phyloP scores from a whole-genome alignment of 2,113 vertebrate species.

The Poeciliopsis turrubarensis region DNA sequence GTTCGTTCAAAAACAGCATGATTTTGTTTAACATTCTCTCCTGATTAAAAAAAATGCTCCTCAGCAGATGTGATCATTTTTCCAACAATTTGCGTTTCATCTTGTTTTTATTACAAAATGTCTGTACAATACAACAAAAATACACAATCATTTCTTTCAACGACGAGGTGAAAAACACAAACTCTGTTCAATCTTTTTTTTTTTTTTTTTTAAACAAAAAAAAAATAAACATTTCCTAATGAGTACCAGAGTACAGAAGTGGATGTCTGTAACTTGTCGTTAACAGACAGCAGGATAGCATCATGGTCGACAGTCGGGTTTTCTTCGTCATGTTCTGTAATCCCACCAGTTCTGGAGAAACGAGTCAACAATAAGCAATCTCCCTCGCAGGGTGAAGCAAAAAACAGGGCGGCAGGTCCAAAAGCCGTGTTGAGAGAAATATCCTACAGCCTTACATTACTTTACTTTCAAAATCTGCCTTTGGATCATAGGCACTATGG shows the following conservation, averaged over 20 bases:
- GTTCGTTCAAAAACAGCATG: slow-evolving; percentile 29
- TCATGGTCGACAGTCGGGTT: background rate
- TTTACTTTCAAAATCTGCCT: slow-evolving; percentile 35
- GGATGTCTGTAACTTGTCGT: slow-evolving; percentile 8
- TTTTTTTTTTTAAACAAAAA: background rate
- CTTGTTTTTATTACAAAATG: slow-evolving; percentile 74
- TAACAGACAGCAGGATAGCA: background rate
- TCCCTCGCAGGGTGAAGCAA: slow-evolving; percentile 11
- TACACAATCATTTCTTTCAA: slow-evolving; percentile 59
- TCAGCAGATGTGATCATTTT: slow-evolving; percentile 37
- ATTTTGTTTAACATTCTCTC: slow-evolving; percentile 52
- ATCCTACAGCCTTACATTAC: slow-evolving; percentile 17
- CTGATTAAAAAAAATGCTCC: slow-evolving; percentile 33
- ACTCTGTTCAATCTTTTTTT: slow-evolving; percentile 25
- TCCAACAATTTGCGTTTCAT: slow-evolving; percentile 33
- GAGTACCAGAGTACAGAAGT: slow-evolving; percentile 5
- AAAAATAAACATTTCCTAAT: slow-evolving; percentile 16
- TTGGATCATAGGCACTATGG: slow-evolving; percentile 67
- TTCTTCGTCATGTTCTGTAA: slow-evolving; percentile 15
- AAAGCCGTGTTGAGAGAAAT: slow-evolving; percentile 28
- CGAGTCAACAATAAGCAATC: slow-evolving; percentile 5
- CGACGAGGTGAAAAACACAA: slow-evolving; percentile 45
- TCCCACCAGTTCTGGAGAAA: slow-evolving; percentile 46
- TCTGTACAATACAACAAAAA: slow-evolving; percentile 77
- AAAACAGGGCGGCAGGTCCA: slow-evolving; percentile 23